Evolutionary conservation across 2,888 invertebrate species (phyloP).

Genomic region (Melinaea marsaeus): DNA sequence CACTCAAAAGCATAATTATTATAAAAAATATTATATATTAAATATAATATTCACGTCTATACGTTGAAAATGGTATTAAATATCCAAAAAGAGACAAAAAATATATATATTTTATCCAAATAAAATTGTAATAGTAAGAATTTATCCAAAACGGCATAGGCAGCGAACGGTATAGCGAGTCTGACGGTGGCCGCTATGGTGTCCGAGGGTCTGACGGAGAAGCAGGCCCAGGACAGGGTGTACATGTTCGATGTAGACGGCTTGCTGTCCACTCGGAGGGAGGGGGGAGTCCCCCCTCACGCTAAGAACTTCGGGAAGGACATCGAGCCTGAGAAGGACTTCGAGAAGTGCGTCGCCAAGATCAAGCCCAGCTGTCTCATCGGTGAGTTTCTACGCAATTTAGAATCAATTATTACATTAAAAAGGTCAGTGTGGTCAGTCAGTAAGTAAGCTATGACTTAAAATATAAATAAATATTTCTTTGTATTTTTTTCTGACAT

Average conservation of each 20-base stretch:
- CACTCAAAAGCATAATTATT: no score
- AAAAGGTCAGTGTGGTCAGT: no score
- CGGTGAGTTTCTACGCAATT: slow-evolving; percentile 75
- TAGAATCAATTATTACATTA: no score
- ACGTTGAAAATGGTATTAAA: no score
- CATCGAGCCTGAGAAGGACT: slow-evolving; percentile 85
- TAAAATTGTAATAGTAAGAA: background rate
- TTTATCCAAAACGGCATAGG: slow-evolving; percentile 68
- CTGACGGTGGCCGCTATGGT: slow-evolving; percentile 93
- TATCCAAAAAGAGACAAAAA: no score
- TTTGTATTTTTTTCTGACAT: no score
- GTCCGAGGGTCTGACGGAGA: slow-evolving; percentile 77
- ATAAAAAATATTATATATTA: no score
- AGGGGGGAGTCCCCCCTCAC: slow-evolving; percentile 82
- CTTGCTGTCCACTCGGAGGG: slow-evolving; percentile 83
- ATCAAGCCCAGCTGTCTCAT: slow-evolving; percentile 93
- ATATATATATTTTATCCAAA: no score
- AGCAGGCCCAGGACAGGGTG: slow-evolving; percentile 91
- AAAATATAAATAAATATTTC: no score
- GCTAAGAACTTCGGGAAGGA: slow-evolving; percentile 87
- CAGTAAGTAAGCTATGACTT: no score
- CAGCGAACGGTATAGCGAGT: slow-evolving; percentile 94
- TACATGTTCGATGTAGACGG: slow-evolving; percentile 98
- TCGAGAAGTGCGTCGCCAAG: slow-evolving; percentile 87
- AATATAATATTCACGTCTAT: no score